Percentiles rank a stretch among this genome's conserved stretches.
These are phyloP conservation scores for Amphiura filiformis DNA, from an alignment of 35 echinoderm and acorn worm genomes.

Conservation along the genomic window DNA sequence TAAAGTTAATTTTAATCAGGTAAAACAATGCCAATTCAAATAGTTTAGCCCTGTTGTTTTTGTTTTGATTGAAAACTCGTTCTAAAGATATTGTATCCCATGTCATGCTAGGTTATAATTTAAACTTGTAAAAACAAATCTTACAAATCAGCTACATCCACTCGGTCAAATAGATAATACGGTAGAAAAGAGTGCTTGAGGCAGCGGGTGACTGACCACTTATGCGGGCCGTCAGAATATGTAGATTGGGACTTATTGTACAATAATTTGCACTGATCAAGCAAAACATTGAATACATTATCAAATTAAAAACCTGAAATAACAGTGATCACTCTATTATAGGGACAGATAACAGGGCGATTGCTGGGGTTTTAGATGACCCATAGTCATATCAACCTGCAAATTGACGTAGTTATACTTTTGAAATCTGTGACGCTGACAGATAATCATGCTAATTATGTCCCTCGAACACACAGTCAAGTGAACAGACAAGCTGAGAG, in stretches of 20 bases:
- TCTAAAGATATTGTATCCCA: too few relatives aligned
- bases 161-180: not conserved
- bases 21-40: too few relatives aligned
- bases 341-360: not conserved
- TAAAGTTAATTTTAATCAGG: too few relatives aligned
- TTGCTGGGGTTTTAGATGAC: not conserved
- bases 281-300: constrained; percentile 12
- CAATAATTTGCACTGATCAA: constrained; percentile 12
- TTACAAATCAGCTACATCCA: too few relatives aligned
- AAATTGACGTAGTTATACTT: not conserved
- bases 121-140: not conserved
- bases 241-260: not conserved
- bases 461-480: too few relatives aligned
- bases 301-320: constrained; percentile 1
- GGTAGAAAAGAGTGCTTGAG: not conserved
- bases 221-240: not conserved
- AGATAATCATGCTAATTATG: too few relatives aligned
- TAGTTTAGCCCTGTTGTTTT: too few relatives aligned
- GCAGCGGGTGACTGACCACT: not conserved
- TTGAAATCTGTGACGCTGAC: not conserved
- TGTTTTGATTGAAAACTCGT: too few relatives aligned
- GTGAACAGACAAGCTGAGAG: too few relatives aligned
- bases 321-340: constrained; percentile 3
- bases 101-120: not conserved
- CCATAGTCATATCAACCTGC: not conserved